These are phyloP conservation scores for Conops quadrifasciatus DNA, from an alignment of 2,888 invertebrate species.

Conservation along the genomic window DNA sequence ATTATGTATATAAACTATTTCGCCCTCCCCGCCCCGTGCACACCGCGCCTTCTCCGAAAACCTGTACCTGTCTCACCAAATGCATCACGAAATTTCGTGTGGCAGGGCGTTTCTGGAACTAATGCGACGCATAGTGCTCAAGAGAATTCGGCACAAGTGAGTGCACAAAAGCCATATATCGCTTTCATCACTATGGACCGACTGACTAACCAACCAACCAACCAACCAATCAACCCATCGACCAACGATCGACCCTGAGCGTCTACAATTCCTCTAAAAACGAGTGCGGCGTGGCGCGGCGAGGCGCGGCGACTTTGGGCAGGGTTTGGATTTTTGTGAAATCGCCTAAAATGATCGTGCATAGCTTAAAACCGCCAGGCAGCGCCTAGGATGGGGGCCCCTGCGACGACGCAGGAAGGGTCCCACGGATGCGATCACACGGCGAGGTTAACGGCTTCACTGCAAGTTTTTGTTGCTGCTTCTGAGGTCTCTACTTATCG, in stretches of 20 bases:
- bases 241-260: background rate
- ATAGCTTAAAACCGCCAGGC: slow-evolving; percentile 50
- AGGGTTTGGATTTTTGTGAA: slow-evolving; percentile 25
- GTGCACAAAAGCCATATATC: slow-evolving; percentile 8
- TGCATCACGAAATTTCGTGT: slow-evolving; percentile 12
- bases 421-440: slow-evolving; percentile 55
- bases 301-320: slow-evolving; percentile 7
- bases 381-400: slow-evolving; percentile 50
- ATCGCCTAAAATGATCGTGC: slow-evolving; percentile 41
- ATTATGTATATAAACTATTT: slow-evolving; percentile 20
- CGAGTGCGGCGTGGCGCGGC: too few relatives aligned
- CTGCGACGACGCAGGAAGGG: slow-evolving; percentile 35
- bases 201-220: slow-evolving; percentile 3
- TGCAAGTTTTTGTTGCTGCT: slow-evolving; percentile 56
- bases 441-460: slow-evolving; percentile 62
- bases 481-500: slow-evolving; percentile 50
- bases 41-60: slow-evolving; percentile 3
- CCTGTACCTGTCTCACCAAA: slow-evolving; percentile 20
- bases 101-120: slow-evolving; percentile 13
- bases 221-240: background rate
- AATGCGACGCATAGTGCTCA: slow-evolving; percentile 7
- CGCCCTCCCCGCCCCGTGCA: background rate
- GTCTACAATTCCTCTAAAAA: slow-evolving; percentile 28
- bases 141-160: slow-evolving; percentile 12
- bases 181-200: slow-evolving; percentile 35